Conservation (phyloP, 1,140 invertebrate genomes). For the Drosophila orosa region DNA sequence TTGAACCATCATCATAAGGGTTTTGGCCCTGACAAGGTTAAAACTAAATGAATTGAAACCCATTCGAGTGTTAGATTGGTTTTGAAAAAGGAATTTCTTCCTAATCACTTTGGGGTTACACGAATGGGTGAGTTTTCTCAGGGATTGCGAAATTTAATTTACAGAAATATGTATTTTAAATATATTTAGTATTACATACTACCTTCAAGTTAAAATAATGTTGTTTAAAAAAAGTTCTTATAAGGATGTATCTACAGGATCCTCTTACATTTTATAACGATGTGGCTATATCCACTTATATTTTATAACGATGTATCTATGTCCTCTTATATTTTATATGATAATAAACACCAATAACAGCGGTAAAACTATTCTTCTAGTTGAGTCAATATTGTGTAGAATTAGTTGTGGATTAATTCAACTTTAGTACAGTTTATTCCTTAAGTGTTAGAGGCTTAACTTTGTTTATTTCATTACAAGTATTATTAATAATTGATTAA, state of each 20-base stretch:
- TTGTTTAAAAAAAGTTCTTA: too few relatives aligned
- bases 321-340: not conserved
- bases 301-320: too few relatives aligned
- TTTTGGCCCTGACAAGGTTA: not conserved
- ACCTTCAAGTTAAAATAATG: too few relatives aligned
- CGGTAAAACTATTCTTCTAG: too few relatives aligned
- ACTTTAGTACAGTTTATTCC: not conserved
- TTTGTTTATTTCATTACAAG: not conserved
- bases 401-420: not conserved
- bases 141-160: not conserved
- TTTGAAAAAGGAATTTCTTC: not conserved
- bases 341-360: not conserved
- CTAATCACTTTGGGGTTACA: not conserved
- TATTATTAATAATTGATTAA: not conserved
- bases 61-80: not conserved
- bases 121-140: not conserved
- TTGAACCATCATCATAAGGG: constrained; percentile 2
- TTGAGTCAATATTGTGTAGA: not conserved
- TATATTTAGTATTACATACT: too few relatives aligned
- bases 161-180: not conserved
- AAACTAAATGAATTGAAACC: constrained; percentile 13
- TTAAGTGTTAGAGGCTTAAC: not conserved
- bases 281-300: too few relatives aligned
- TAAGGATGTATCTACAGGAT: too few relatives aligned
- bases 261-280: too few relatives aligned